A percentile compares a stretch with the other conserved stretches of the same genome.
Evolutionary conservation across 2,113 vertebrate genomes (phyloP).

Genomic region (Mystacornis crossleyi): DNA sequence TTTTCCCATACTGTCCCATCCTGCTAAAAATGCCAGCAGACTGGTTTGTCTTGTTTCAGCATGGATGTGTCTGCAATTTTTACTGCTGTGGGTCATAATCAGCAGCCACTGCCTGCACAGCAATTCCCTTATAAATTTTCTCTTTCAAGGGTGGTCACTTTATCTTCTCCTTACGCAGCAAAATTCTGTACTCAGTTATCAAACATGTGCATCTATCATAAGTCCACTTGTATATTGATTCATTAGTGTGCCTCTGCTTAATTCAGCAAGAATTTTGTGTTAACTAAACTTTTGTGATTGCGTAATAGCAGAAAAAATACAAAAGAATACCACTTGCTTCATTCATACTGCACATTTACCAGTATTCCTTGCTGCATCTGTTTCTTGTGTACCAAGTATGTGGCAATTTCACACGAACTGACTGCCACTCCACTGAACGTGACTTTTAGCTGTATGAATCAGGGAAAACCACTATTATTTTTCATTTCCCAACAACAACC

Average conservation of each 20-base stretch:
- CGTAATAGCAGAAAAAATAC: neutral
- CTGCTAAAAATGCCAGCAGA: neutral
- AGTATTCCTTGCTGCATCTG: neutral
- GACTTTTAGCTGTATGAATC: neutral
- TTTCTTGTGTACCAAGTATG: neutral
- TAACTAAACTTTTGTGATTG: neutral
- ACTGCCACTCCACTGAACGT: neutral
- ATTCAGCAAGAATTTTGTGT: neutral
- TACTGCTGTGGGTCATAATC: neutral
- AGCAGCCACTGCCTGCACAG: neutral
- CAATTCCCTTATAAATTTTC: neutral
- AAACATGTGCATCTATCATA: neutral
- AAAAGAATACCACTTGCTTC: neutral
- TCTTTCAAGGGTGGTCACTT: neutral
- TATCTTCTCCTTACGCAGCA: neutral
- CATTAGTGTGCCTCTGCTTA: neutral
- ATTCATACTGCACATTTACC: neutral
- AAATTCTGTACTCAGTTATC: neutral
- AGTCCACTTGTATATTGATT: neutral
- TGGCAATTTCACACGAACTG: slow-evolving; percentile 10
- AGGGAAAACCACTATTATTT: neutral
- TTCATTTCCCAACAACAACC: neutral
- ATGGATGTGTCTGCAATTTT: neutral
- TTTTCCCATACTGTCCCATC: neutral
- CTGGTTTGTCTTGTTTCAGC: neutral